Conservation (phyloP, 2,888 invertebrate genomes). For the Cryptops parisi region DNA sequence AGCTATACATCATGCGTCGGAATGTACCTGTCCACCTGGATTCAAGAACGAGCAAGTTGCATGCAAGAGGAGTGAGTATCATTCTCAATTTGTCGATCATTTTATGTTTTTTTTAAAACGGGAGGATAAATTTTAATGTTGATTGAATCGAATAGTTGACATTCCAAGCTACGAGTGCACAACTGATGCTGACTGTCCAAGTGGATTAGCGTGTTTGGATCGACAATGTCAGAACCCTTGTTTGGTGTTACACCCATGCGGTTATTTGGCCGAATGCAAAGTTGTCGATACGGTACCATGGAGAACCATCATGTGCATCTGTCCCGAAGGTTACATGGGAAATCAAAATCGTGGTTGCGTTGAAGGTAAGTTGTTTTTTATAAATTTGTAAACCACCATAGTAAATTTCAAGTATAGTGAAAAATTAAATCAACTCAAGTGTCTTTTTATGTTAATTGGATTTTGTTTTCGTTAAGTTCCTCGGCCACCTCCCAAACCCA, state of each 20-base stretch:
- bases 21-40: conserved; percentile 23
- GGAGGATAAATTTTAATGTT: background rate
- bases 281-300: conserved; percentile 72
- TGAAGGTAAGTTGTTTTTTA: conserved; percentile 18
- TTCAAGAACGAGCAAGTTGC: conserved; percentile 19
- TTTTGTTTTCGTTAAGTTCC: too few species aligned
- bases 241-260: conserved; percentile 19
- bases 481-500: conserved; percentile 13
- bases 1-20: conserved; percentile 15
- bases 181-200: conserved; percentile 66
- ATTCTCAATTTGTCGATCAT: background rate
- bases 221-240: conserved; percentile 59
- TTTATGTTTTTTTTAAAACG: background rate
- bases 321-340: conserved; percentile 19
- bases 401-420: background rate
- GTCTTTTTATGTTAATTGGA: too few species aligned
- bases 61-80: conserved; percentile 2
- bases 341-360: conserved; percentile 19
- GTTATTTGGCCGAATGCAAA: conserved; percentile 40
- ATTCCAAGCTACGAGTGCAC: conserved; percentile 39
- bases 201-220: conserved; percentile 62
- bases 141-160: conserved; percentile 21
- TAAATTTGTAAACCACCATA: background rate
- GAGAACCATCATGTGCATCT: conserved; percentile 70
- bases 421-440: too few species aligned